phyloP scores from a whole-genome alignment of 2,113 vertebrate species.

The Cryptomyrus ogoouensis region DNA sequence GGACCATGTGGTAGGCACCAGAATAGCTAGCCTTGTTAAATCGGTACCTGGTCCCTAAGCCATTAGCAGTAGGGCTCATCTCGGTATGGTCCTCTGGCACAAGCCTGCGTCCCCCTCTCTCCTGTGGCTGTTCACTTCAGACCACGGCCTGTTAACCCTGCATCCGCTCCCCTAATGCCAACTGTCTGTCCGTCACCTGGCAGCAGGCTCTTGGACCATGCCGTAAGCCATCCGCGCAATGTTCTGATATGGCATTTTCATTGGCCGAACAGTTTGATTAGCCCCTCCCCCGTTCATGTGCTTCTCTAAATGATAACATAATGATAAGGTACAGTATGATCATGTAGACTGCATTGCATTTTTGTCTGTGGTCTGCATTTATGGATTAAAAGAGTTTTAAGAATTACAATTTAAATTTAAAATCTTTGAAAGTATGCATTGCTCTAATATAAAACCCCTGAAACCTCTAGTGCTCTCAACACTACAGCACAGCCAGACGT shows the following conservation, averaged over 20 bases:
- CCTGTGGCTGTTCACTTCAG: background rate
- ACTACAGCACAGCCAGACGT: background rate
- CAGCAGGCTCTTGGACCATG: background rate
- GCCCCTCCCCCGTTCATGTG: background rate
- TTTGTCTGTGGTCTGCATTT: background rate
- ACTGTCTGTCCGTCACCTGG: background rate
- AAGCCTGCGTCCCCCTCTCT: background rate
- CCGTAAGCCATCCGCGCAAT: background rate
- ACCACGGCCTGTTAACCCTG: background rate
- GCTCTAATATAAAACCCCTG: background rate
- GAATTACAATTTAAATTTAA: background rate
- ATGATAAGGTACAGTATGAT: background rate
- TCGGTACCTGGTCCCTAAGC: slow-evolving; percentile 14
- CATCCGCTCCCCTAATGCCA: background rate
- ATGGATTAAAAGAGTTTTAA: background rate
- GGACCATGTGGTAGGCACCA: background rate
- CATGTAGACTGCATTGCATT: background rate
- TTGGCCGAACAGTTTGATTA: background rate
- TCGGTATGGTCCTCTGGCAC: background rate
- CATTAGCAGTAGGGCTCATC: background rate
- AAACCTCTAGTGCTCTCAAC: background rate
- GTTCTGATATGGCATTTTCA: background rate
- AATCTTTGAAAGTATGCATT: background rate
- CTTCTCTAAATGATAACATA: background rate
- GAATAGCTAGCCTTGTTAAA: slow-evolving; percentile 34